Evolutionary conservation across 2,113 vertebrate genomes (phyloP), one percentile per base, ranked within the genome.

Genomic region (Ifrita kowaldi): DNA sequence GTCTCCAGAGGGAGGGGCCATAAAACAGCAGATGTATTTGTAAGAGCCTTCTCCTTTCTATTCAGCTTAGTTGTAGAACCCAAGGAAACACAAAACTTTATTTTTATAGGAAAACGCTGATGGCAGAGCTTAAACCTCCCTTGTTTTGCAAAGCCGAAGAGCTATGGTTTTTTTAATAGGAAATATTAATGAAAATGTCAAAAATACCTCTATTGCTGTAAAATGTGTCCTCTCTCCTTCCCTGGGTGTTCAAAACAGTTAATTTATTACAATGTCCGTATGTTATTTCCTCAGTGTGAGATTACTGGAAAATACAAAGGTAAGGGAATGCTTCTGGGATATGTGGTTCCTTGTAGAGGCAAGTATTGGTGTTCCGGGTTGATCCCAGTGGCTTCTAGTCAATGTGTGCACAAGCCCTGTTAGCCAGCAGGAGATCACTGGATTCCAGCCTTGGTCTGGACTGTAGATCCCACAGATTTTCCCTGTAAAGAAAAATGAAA

Each of bases 61-160:
- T 79, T 91, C 96, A 93, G 93, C 77, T 87, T 97, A 97, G 95
- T 94, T 95, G 70, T 96, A 96, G 96, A 92, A 94, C 37, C 56
- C 76, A 89, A 96, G 92, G 82, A 94, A 96, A 95, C 92, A 93
- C 76, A 95, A 93, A 83, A 84, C 92, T 87, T 96, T 97, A 96
- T 97, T 97, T 98, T 97, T 97, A 86, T 97, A 97, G 96, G 90
- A 91, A 93, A 96, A 86, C 7, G 73, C 95, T 92, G 82, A 93
- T 78, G 93, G 95, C 82, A 94, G 96, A 95, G 95, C 96, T 96
- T 96, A 73, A 76, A 73, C 55, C 67, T 90, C 70, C 81, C 41
- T 89, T 84, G 75, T 95, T 91, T 93, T 13, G 70, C 81, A 93
- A 95, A 96, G 77, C 93, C 8, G 60, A 90, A 95, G 71, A 87